phyloP scores from a whole-genome alignment of 2,888 invertebrate species.

The Eulithis prunata region DNA sequence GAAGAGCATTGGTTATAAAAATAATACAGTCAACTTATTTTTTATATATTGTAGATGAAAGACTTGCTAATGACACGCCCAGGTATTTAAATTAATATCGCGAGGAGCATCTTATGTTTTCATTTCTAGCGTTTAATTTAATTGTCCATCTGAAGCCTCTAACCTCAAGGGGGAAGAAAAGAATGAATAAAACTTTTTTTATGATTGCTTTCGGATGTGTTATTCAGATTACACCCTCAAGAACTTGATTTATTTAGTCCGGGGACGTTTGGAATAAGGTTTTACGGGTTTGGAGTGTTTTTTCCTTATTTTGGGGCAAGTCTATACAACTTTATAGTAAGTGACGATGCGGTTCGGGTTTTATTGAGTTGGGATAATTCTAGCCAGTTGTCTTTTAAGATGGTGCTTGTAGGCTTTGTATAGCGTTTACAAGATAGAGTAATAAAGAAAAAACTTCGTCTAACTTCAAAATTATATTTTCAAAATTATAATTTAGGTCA shows the following conservation, averaged over 20 bases:
- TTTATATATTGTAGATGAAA: slow-evolving; percentile 16
- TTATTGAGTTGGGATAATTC: neutral
- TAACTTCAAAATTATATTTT: too few relatives aligned
- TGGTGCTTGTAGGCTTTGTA: neutral
- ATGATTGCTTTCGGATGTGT: slow-evolving; percentile 49
- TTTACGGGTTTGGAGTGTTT: slow-evolving; percentile 23
- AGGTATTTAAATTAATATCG: slow-evolving; percentile 40
- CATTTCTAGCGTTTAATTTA: slow-evolving; percentile 44
- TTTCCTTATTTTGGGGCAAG: neutral
- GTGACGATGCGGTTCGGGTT: slow-evolving; percentile 6
- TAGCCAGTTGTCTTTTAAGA: neutral
- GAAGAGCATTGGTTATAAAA: too few relatives aligned
- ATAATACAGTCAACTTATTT: neutral
- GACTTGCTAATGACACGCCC: slow-evolving; percentile 3
- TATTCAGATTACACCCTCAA: slow-evolving; percentile 47
- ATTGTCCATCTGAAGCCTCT: slow-evolving; percentile 42
- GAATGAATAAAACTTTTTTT: slow-evolving; percentile 38
- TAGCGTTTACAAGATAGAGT: too few relatives aligned
- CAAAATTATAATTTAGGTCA: too few relatives aligned
- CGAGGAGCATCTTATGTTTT: slow-evolving; percentile 32
- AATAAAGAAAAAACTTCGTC: too few relatives aligned
- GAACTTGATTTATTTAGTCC: slow-evolving; percentile 56
- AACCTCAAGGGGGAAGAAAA: slow-evolving; percentile 38
- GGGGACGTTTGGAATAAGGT: slow-evolving; percentile 45
- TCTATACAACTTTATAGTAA: slow-evolving; percentile 16